Evolutionary conservation across 2,888 invertebrate species (phyloP), one percentile per base, ranked within the genome.

Genomic region (Onchidella celtica): DNA sequence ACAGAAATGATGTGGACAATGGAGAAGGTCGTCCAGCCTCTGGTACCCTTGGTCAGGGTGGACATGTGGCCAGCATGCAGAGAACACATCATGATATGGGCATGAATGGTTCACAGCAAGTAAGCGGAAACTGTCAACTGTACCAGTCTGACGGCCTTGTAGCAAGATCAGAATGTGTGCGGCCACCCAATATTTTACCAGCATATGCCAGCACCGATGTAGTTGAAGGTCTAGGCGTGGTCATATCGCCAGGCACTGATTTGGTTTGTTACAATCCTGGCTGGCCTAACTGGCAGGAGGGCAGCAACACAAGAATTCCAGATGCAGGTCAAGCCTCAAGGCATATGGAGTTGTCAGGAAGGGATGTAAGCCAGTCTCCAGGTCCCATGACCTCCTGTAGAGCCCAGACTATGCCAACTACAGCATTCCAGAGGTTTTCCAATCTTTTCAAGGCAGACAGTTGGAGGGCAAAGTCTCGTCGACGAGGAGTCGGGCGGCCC

Each of bases 371-470:
- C 59, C 14, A 17, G 3, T 77, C 77, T 1, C 11, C 9, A 21
- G 36, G n/a, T 34, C 21, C 9, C 21, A 11, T 57, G 21, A 36
- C 17, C 21, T 36, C 11, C 29, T 66, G 40, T 36, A 59, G 69
- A n/a, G 40, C n/a, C 3, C 74, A 74, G 11, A 32, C 74, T 2
- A n/a, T 76, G 69, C 81, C 81, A 0, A 63, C 66, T 17, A 81
- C 81, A 4, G 81, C 81, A n/a, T 81, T 81, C 55, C 81, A 81
- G 29, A 21, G 81, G 3, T 81, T 81, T 36, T 81, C 81, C 32
- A 81, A 69, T 38, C 38, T 81, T 29, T 81, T 81, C 66, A 29
- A 63, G 68, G 55, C 76, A n/a, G 63, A 81, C 34, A 70, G 63
- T 38, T 70, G 69, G 68, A 81, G 57, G 63, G 21, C 61, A 0